Conservation (phyloP, 2,797 vertebrate genomes). For the Hippocampus kuda region DNA sequence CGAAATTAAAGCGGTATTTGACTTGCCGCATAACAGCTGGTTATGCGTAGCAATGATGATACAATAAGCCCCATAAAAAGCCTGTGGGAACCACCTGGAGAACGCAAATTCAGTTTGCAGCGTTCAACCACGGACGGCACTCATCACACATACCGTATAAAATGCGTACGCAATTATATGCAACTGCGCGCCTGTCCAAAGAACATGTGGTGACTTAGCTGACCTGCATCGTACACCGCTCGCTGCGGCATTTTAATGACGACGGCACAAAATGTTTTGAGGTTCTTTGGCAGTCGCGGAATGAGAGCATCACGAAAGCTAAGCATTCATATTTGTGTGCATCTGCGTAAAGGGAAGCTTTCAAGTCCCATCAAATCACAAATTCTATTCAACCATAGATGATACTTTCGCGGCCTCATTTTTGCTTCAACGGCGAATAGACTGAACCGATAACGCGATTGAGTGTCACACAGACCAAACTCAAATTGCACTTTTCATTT, state of each 20-base stretch:
- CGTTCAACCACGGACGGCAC: conserved; percentile 7
- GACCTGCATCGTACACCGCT: conserved; percentile 17
- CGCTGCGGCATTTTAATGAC: conserved; percentile 14
- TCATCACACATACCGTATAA: conserved; percentile 18
- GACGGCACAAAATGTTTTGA: conserved; percentile 3
- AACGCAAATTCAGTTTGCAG: conserved; percentile 15
- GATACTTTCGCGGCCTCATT: conserved; percentile 43
- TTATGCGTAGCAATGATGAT: conserved; percentile 5
- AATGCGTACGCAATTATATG: conserved; percentile 23
- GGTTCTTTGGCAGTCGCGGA: conserved; percentile 23
- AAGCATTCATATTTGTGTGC: conserved; percentile 16
- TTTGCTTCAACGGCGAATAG: conserved; percentile 54
- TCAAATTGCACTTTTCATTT: conserved; percentile 45
- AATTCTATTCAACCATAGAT: conserved; percentile 49
- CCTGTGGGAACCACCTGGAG: conserved; percentile 13
- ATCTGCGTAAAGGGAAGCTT: conserved; percentile 5
- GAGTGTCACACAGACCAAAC: conserved; percentile 51
- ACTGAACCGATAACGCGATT: conserved; percentile 48
- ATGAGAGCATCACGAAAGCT: conserved; percentile 38
- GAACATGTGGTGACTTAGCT: conserved; percentile 17
- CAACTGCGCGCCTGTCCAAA: conserved; percentile 10
- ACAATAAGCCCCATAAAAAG: conserved; percentile 13
- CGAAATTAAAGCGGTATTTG: conserved; percentile 1
- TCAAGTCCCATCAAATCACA: conserved; percentile 26
- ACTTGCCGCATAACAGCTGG: neutral